These are phyloP conservation scores for Entomobrya multifasciata DNA, from an alignment of 2,888 invertebrate genomes.

Conservation along the genomic window DNA sequence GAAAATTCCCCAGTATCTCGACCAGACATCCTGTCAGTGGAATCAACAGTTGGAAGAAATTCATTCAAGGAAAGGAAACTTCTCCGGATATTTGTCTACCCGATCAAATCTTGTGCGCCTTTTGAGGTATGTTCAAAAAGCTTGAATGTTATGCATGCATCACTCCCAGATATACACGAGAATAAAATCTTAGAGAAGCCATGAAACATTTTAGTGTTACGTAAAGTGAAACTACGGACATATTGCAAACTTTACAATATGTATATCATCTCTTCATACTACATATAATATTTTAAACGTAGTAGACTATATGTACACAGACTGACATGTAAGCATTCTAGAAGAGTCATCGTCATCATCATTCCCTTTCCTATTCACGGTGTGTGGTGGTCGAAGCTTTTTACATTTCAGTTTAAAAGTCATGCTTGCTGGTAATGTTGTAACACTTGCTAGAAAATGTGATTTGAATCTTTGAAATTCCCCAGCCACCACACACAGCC, in stretches of 20 bases:
- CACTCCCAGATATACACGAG: not conserved
- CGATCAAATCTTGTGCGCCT: constrained; percentile 94
- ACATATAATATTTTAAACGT: constrained; percentile 12
- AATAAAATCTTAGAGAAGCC: too few species aligned
- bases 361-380: not conserved
- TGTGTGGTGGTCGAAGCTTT: not conserved
- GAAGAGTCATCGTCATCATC: too few species aligned
- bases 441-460: constrained; percentile 53
- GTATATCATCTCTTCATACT: too few species aligned
- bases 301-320: constrained; percentile 2
- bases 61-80: constrained; percentile 65
- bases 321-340: constrained; percentile 4
- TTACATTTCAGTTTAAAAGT: constrained; percentile 34
- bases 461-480: constrained; percentile 68
- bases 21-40: constrained; percentile 70
- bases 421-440: constrained; percentile 25
- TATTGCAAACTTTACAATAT: constrained; percentile 21
- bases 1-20: constrained; percentile 65
- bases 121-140: constrained; percentile 84
- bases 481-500: not conserved
- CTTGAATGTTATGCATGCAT: not conserved
- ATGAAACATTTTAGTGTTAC: too few species aligned
- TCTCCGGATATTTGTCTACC: constrained; percentile 87
- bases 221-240: too few species aligned
- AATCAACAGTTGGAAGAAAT: constrained; percentile 70